These are phyloP conservation scores for Poeciliopsis occidentalis DNA, from an alignment of 2,113 vertebrate species.

Conservation along the genomic window DNA sequence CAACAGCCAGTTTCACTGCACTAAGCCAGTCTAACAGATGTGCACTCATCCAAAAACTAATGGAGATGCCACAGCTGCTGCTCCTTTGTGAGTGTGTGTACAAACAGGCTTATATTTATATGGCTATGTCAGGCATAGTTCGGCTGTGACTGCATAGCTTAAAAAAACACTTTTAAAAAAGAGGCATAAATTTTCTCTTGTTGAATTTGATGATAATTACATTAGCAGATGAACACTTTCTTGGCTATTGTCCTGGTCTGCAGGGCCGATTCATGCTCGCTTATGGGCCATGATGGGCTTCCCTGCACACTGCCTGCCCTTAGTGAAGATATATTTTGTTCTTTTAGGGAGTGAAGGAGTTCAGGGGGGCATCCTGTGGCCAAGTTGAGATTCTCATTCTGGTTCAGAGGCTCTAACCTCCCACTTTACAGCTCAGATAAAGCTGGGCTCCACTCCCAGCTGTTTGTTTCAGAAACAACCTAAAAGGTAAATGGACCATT, in stretches of 20 bases:
- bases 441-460: constrained; percentile 8
- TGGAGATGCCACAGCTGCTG: constrained; percentile 62
- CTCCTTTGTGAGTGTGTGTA: constrained; percentile 32
- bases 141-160: constrained; percentile 38
- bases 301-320: constrained; percentile 47
- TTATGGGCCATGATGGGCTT: constrained; percentile 46
- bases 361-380: constrained; percentile 39
- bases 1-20: constrained; percentile 61
- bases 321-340: constrained; percentile 44
- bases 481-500: constrained; percentile 35
- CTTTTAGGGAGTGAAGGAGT: neutral
- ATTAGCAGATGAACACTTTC: constrained; percentile 71
- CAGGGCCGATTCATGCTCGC: constrained; percentile 36
- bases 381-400: constrained; percentile 68
- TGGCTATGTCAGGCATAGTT: constrained; percentile 35
- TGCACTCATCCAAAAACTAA: constrained; percentile 67
- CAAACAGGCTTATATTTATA: constrained; percentile 13
- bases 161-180: constrained; percentile 32
- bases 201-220: constrained; percentile 69
- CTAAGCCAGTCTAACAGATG: constrained; percentile 72
- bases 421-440: constrained; percentile 14
- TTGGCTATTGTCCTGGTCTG: constrained; percentile 70
- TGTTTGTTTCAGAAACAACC: constrained; percentile 38
- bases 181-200: constrained; percentile 40
- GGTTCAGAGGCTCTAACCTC: constrained; percentile 60